Percentiles rank a stretch among this genome's conserved stretches.
These are phyloP conservation scores for Acipenser transmontanus DNA, from an alignment of 2,797 vertebrate species.

Conservation along the genomic window DNA sequence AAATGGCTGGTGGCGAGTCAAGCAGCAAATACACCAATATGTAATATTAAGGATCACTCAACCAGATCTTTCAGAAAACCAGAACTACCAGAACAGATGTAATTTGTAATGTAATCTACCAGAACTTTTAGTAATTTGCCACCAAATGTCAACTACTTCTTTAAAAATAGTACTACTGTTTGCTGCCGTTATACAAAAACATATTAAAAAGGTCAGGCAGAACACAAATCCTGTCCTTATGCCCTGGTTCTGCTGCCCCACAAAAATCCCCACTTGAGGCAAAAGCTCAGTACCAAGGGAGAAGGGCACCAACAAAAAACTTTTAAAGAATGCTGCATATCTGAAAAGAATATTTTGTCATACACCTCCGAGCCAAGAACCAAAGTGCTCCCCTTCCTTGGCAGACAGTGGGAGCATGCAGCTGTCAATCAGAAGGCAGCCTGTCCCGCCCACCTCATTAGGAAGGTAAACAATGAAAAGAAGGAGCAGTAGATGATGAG, in stretches of 20 bases:
- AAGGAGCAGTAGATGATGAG: slow-evolving; percentile 71
- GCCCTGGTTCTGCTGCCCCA: slow-evolving; percentile 1
- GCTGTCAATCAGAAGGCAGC: slow-evolving; percentile 80
- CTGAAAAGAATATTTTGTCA: slow-evolving; percentile 23
- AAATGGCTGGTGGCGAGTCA: slow-evolving; percentile 12
- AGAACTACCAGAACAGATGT: too few species aligned
- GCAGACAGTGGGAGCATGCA: slow-evolving; percentile 58
- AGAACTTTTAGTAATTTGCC: not conserved
- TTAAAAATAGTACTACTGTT: not conserved
- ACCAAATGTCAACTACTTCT: not conserved
- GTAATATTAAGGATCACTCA: too few species aligned
- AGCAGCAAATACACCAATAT: too few species aligned
- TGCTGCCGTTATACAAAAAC: not conserved
- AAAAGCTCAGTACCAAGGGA: not conserved
- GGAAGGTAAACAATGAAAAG: slow-evolving; percentile 97
- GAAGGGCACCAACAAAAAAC: slow-evolving; percentile 25
- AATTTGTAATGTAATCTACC: not conserved
- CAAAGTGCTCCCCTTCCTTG: slow-evolving; percentile 55
- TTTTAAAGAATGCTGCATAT: slow-evolving; percentile 24
- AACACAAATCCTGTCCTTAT: slow-evolving; percentile 7
- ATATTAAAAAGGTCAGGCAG: not conserved
- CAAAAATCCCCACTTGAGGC: slow-evolving; percentile 32
- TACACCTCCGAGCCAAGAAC: slow-evolving; percentile 63
- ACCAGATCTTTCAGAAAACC: too few species aligned
- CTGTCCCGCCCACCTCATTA: slow-evolving; percentile 94